Evolutionary conservation across 2,797 vertebrate species (phyloP).

Genomic region (Cyclura pinguis): DNA sequence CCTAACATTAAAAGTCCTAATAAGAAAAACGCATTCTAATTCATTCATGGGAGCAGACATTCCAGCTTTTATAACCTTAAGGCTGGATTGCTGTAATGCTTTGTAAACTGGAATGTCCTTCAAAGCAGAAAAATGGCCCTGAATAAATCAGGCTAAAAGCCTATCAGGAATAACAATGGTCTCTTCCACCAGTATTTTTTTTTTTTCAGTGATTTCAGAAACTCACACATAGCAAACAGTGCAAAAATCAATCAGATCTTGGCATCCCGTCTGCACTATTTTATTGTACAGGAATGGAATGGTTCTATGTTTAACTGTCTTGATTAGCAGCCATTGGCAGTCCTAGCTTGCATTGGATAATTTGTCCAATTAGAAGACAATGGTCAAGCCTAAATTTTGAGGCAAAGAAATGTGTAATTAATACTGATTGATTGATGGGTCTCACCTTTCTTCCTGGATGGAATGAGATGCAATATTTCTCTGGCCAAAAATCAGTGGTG

Average conservation of each 20-base stretch:
- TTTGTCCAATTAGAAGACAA: background rate
- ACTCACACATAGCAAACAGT: background rate
- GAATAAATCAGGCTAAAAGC: background rate
- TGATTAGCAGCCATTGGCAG: background rate
- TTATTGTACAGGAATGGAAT: background rate
- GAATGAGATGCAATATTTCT: too few species aligned
- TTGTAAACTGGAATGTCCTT: background rate
- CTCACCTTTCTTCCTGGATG: too few species aligned
- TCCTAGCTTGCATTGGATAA: background rate
- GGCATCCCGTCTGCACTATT: background rate
- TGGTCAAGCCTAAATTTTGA: background rate
- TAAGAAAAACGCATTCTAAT: background rate
- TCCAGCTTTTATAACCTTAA: background rate
- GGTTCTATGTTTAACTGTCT: background rate
- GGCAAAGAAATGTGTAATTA: background rate
- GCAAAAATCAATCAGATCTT: background rate
- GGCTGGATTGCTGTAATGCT: slow-evolving; percentile 7
- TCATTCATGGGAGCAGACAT: background rate
- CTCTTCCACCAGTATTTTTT: background rate
- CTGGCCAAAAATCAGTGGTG: too few species aligned
- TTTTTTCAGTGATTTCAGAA: background rate
- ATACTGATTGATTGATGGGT: too few species aligned
- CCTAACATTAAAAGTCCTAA: background rate
- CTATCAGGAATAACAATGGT: background rate
- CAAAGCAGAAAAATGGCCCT: background rate